Evolutionary conservation across 1,140 invertebrate species (phyloP).

Genomic region (Gonatopus flavifemur): DNA sequence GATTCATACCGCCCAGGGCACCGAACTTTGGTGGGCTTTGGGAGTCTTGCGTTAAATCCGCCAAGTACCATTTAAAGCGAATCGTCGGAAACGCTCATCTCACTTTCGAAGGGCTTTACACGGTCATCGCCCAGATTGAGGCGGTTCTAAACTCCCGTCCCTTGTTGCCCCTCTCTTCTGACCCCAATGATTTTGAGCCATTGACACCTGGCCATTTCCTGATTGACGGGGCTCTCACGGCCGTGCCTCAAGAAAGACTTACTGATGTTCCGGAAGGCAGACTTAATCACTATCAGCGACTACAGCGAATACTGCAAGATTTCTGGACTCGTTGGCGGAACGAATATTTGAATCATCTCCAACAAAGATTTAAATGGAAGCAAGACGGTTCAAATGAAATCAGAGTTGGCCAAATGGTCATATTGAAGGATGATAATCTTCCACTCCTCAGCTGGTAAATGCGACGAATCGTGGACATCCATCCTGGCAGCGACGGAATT

Average conservation of each 20-base stretch:
- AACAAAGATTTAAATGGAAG: constrained; percentile 13
- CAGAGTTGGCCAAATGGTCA: neutral
- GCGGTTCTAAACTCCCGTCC: constrained; percentile 24
- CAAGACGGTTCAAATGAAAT: neutral
- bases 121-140: constrained; percentile 20
- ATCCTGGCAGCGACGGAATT: neutral
- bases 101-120: constrained; percentile 22
- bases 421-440: neutral
- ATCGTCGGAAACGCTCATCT: constrained; percentile 15
- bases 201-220: constrained; percentile 37
- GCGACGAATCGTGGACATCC: neutral
- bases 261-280: neutral
- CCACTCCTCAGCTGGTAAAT: neutral
- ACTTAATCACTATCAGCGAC: neutral
- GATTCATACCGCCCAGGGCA: constrained; percentile 13
- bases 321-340: neutral
- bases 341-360: constrained; percentile 24
- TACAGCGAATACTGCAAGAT: neutral
- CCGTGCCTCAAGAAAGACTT: neutral
- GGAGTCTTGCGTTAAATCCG: constrained; percentile 21
- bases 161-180: constrained; percentile 13
- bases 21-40: constrained; percentile 21
- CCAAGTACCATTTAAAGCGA: constrained; percentile 25
- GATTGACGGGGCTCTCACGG: constrained; percentile 8
- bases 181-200: constrained; percentile 24